These are phyloP conservation scores for Lethenteron camtschaticum DNA, from an alignment of 2,113 vertebrate genomes.

Conservation along the genomic window DNA sequence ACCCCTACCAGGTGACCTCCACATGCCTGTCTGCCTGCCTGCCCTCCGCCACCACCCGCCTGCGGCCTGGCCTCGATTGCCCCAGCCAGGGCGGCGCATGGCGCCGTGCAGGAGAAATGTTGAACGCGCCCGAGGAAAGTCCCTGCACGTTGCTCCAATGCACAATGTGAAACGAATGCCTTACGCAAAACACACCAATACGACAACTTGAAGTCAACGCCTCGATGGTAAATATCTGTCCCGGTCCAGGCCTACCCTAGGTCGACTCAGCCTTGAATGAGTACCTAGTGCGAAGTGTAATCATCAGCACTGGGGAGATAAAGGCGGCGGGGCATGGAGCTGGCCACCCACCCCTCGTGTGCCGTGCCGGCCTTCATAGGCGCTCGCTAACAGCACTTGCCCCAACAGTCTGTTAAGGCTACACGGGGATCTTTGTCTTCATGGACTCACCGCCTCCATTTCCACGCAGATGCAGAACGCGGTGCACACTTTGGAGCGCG, in stretches of 20 bases:
- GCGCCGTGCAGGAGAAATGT: neutral
- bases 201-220: too few relatives aligned
- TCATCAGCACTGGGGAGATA: too few relatives aligned
- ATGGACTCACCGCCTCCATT: neutral
- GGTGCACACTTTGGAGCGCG: slow-evolving; percentile 53
- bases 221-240: too few relatives aligned
- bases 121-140: neutral
- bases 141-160: too few relatives aligned
- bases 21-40: neutral
- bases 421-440: neutral
- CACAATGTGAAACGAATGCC: too few relatives aligned
- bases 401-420: neutral
- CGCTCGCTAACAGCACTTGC: neutral
- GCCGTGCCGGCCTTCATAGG: neutral
- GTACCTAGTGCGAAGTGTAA: too few relatives aligned
- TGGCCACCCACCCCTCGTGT: neutral
- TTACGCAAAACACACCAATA: too few relatives aligned
- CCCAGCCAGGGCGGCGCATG: neutral
- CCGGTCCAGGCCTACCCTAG: too few relatives aligned
- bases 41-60: neutral
- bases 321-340: neutral
- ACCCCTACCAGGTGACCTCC: slow-evolving; percentile 1
- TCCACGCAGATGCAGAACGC: slow-evolving; percentile 52
- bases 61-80: neutral
- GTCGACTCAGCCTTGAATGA: too few relatives aligned